Conservation (phyloP, 2,888 invertebrate genomes). For the Dusona sp. region DNA sequence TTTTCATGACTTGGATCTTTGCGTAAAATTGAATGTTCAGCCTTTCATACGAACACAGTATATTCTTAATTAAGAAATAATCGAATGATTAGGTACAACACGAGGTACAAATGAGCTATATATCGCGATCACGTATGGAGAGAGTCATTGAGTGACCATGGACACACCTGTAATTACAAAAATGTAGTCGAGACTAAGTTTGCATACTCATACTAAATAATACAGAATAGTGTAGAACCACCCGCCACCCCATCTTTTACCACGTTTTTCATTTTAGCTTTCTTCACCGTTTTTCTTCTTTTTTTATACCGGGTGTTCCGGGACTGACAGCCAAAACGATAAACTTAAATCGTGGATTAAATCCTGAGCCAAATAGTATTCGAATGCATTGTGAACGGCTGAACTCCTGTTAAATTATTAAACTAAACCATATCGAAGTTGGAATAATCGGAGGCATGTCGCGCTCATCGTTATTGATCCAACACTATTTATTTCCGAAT, state of each 20-base stretch:
- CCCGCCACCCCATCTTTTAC: not conserved
- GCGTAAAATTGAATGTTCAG: not conserved
- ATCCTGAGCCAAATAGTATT: not conserved
- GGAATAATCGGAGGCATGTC: not conserved
- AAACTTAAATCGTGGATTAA: not conserved
- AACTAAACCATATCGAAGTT: not conserved
- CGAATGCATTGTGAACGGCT: not conserved
- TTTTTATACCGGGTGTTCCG: not conserved
- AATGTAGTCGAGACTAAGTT: conserved; percentile 1
- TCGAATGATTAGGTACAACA: not conserved
- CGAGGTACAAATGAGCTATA: conserved; percentile 4
- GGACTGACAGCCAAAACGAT: not conserved
- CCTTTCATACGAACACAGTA: not conserved
- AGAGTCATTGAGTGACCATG: conserved; percentile 33
- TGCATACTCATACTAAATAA: conserved; percentile 52
- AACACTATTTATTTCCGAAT: not conserved
- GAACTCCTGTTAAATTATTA: not conserved
- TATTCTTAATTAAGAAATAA: not conserved
- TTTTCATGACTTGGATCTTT: too few species aligned
- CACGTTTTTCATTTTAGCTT: not conserved
- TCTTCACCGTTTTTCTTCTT: not conserved
- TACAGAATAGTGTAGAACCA: conserved; percentile 37
- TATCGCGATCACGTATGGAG: not conserved
- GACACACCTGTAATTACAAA: conserved; percentile 11
- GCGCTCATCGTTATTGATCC: not conserved